Percentiles rank a stretch among this genome's conserved stretches.
These are phyloP conservation scores for Sorex fumeus DNA, from an alignment of 2,113 vertebrate species.

Conservation along the genomic window DNA sequence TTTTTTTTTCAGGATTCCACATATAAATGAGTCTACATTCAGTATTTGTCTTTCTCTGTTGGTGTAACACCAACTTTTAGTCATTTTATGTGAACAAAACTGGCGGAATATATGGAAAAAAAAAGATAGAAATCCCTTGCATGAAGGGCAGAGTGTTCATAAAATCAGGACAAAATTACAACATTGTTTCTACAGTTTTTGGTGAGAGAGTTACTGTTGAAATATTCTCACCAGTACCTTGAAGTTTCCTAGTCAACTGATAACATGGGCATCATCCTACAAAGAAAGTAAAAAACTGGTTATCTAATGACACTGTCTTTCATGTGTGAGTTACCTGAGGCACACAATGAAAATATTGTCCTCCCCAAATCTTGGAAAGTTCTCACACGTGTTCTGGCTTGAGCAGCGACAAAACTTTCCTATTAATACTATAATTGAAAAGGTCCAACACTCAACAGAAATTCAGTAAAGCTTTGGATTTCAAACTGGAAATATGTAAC, in stretches of 20 bases:
- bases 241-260: neutral
- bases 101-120: neutral
- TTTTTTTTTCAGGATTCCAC: neutral
- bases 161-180: neutral
- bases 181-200: neutral
- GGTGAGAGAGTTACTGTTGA: neutral
- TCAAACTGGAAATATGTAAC: slow-evolving; percentile 9
- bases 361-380: neutral
- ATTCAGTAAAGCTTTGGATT: neutral
- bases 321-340: neutral
- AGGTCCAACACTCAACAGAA: neutral
- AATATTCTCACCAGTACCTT: neutral
- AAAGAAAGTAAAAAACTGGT: neutral
- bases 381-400: neutral
- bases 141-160: neutral
- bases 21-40: neutral
- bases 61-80: neutral
- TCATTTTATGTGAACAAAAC: neutral
- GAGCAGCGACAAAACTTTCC: neutral
- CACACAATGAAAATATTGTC: neutral
- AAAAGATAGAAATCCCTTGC: neutral
- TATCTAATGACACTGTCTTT: neutral
- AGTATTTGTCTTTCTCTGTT: slow-evolving; percentile 1
- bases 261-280: neutral
- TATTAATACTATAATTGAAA: neutral